Evolutionary conservation across 2,888 invertebrate species (phyloP), one percentile per base, ranked within the genome.

Genomic region (Cephalotes varians): DNA sequence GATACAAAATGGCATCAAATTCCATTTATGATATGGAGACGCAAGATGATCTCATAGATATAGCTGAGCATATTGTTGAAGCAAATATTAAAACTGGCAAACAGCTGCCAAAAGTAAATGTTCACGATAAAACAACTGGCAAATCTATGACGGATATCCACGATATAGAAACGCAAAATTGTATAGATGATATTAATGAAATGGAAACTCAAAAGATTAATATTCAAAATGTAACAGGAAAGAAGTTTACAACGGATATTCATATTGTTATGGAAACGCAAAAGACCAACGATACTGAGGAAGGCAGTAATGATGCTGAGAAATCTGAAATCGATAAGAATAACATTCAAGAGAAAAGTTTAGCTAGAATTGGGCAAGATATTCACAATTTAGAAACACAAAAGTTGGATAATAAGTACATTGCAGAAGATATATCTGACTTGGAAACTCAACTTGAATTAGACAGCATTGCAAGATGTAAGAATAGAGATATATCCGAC

Each of bases 1-100:
- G 18, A 60, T 31, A 37, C 47, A 4, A 40, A 34, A 37, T 1
- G 5, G 12, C 2, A n/a, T 15, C 10, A 67, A 82, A 7, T 1
- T 69, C 77, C 12, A 89, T 90, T 64, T 74, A 88, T 25, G 86
- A 91, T 34, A 21, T 87, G 28, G 85, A 88, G 44, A 89, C 90
- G 0, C 87, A 91, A 82, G 82, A 54, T 9, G 25, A 85, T 31
- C 25, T 18, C 18, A 15, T 51, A 7, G 28, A n/a, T 7, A 40
- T 2, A 7, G 28, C 25, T 0, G 15, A 37, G 18, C 5, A 18
- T 2, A 0, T 18, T 1, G 5, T 25, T 2, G 5, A 60, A 58
- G 18, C 18, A 1, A 56, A 56, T 56, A 2, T 25, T 34, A 25
- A 40, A 31, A 3, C 3, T 67, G 15, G 1, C 12, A 47, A 79